Conservation (phyloP, 2,888 invertebrate species). For the Tromatobia lineatoria region DNA sequence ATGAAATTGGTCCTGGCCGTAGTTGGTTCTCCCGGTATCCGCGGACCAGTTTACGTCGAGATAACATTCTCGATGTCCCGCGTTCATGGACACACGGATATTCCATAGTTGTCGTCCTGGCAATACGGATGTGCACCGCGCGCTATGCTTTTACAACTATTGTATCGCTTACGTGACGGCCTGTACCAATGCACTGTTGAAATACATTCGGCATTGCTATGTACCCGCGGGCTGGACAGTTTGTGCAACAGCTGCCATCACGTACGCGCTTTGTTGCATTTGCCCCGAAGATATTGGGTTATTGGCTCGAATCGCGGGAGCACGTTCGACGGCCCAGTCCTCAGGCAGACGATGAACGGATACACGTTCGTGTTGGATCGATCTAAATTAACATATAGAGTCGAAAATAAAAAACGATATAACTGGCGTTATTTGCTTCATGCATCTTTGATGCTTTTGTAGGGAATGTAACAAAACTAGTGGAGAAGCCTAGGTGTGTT, state of each 20-base stretch:
- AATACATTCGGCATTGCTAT: constrained; percentile 45
- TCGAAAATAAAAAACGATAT: background rate
- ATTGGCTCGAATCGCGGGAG: constrained; percentile 50
- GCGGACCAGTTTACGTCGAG: constrained; percentile 49
- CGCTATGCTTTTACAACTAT: constrained; percentile 17
- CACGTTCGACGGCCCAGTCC: constrained; percentile 42
- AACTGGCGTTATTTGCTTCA: background rate
- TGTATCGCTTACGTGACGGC: constrained; percentile 41
- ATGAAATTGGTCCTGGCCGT: constrained; percentile 54
- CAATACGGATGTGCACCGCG: constrained; percentile 39
- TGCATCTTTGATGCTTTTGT: background rate
- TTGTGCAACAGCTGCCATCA: constrained; percentile 64
- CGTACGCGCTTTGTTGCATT: constrained; percentile 59
- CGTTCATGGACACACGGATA: constrained; percentile 43
- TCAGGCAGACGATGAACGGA: background rate
- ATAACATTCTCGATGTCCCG: constrained; percentile 53
- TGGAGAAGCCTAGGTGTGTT: too few relatives aligned
- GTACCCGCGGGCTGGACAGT: constrained; percentile 49
- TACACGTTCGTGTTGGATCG: background rate
- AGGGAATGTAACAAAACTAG: background rate
- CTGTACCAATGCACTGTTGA: constrained; percentile 41
- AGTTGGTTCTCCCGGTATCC: constrained; percentile 39
- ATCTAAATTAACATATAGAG: constrained; percentile 3
- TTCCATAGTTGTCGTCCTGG: constrained; percentile 33
- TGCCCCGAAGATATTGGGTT: constrained; percentile 64